These are phyloP conservation scores for Cavia porcellus DNA, from an alignment of 2,113 vertebrate genomes.

Conservation along the genomic window DNA sequence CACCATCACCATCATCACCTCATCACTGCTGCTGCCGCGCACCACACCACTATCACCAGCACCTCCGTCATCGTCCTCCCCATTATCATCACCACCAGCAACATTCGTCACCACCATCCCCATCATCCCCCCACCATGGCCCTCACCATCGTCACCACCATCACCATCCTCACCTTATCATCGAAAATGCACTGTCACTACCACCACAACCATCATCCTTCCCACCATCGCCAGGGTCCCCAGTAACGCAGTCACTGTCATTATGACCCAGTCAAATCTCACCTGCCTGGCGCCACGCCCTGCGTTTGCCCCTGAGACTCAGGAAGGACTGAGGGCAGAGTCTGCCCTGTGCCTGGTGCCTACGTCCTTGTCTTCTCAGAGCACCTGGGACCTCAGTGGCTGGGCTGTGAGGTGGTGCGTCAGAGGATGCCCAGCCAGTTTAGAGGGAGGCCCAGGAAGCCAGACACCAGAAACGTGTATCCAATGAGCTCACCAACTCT, in stretches of 20 bases:
- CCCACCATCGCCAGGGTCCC: neutral
- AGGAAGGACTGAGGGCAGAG: no score
- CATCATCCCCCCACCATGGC: no score
- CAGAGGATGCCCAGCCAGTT: neutral
- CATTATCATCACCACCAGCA: no score
- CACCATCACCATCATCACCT: no score
- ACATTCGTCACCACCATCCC: no score
- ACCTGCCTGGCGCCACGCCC: neutral
- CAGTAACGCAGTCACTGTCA: no score
- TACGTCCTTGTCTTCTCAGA: accelerated
- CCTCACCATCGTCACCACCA: no score
- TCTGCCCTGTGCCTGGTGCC: accelerated
- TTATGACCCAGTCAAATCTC: neutral
- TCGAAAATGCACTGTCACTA: accelerated
- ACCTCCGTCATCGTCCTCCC: no score
- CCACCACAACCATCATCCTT: accelerated
- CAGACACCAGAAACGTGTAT: neutral
- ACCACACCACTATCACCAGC: neutral
- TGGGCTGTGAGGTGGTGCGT: accelerated
- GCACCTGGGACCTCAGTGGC: no score
- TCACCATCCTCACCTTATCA: neutral
- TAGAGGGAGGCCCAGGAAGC: neutral
- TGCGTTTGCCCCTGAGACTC: neutral
- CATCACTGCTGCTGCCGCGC: no score
- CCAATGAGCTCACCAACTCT: accelerated